Conservation (phyloP, 2,113 vertebrate species). For the Hypomesus transpacificus region DNA sequence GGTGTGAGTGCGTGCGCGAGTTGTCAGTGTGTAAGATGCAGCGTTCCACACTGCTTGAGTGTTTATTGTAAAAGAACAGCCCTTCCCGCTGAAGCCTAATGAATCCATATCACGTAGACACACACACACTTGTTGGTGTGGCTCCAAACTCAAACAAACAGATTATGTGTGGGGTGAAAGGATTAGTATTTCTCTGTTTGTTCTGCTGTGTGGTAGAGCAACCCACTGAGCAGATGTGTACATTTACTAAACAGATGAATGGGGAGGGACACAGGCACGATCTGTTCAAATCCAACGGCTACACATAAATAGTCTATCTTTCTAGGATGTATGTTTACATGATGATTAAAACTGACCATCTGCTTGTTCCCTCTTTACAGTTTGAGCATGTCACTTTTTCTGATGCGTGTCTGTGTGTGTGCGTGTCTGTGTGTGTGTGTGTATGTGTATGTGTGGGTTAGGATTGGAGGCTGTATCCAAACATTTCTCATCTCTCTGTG, state of each 20-base stretch:
- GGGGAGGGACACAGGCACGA: conserved; percentile 32
- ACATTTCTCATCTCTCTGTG: conserved; percentile 5
- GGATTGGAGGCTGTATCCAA: not conserved
- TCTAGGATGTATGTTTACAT: conserved; percentile 68
- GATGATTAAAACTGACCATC: conserved; percentile 67
- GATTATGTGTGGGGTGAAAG: conserved; percentile 20
- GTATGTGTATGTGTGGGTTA: not conserved
- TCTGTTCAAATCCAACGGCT: conserved; percentile 44
- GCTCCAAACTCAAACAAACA: conserved; percentile 31
- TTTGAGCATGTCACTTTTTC: conserved; percentile 2
- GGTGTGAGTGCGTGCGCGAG: not conserved
- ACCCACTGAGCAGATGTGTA: conserved; percentile 43
- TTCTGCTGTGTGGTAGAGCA: conserved; percentile 25
- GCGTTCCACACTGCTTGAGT: no score
- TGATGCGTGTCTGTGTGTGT: not conserved
- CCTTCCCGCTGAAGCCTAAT: no score
- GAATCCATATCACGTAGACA: no score
- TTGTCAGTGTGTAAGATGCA: no score
- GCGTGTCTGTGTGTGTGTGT: not conserved
- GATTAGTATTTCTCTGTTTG: conserved; percentile 39
- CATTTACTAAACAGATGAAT: conserved; percentile 34
- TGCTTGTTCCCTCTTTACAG: conserved; percentile 43
- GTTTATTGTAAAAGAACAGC: no score
- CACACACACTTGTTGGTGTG: conserved; percentile 32
- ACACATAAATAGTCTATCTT: conserved; percentile 48